phyloP scores from a whole-genome alignment of 2,113 vertebrate genomes.

The human region DNA sequence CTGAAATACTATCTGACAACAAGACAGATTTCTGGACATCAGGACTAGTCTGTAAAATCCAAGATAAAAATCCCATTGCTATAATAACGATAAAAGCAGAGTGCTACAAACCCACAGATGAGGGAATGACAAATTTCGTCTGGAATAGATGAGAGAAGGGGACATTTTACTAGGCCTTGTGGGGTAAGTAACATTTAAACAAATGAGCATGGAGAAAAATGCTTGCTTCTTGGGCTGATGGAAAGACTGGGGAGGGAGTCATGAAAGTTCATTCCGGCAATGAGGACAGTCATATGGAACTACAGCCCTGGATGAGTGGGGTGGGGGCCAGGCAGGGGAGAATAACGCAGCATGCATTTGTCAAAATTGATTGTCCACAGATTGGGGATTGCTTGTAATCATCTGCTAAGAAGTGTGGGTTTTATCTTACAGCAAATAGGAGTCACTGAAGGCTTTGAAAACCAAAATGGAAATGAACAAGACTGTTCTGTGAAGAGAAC shows the following conservation, averaged over 20 bases:
- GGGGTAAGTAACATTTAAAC: not conserved
- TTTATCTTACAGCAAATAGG: not conserved
- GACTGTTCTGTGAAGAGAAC: not conserved
- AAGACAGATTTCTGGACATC: not conserved
- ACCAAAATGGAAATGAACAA: not conserved
- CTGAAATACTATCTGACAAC: not conserved
- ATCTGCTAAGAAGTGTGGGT: not conserved
- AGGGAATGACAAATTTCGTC: not conserved
- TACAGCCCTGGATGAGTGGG: not conserved
- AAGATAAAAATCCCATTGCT: not conserved
- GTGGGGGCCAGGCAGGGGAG: not conserved
- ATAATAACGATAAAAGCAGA: not conserved
- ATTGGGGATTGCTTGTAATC: not conserved
- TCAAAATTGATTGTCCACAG: not conserved
- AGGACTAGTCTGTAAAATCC: not conserved
- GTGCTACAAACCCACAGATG: not conserved
- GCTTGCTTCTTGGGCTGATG: not conserved
- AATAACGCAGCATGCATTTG: not conserved
- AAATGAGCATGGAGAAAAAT: not conserved
- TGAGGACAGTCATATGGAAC: not conserved
- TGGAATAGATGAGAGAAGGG: not conserved
- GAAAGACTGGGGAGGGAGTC: not conserved
- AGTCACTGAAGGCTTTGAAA: not conserved
- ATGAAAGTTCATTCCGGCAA: not conserved
- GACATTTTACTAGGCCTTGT: not conserved